A percentile compares a stretch with the other conserved stretches of the same genome.
Conservation (phyloP, 2,888 invertebrate species). For the Plagodis pulveraria region DNA sequence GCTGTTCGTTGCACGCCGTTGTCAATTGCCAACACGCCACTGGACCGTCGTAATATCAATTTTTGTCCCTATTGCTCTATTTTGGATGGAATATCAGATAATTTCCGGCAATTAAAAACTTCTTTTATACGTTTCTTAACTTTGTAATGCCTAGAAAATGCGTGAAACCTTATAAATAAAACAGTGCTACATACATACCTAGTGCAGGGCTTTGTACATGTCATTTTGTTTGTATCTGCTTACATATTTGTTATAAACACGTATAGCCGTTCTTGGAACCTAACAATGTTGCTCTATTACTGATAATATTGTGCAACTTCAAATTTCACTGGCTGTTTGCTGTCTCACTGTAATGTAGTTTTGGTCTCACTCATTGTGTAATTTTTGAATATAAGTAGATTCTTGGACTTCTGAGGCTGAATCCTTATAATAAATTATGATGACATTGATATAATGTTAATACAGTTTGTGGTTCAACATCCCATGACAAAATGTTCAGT, state of each 20-base stretch:
- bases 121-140: conserved; percentile 8
- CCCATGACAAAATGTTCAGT: no score
- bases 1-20: conserved; percentile 36
- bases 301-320: conserved; percentile 11
- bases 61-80: conserved; percentile 33
- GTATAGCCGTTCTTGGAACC: conserved; percentile 13
- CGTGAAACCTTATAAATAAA: conserved; percentile 20
- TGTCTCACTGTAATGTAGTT: no score
- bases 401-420: no score
- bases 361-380: no score
- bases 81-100: conserved; percentile 35
- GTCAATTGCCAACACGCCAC: conserved; percentile 70
- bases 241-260: conserved; percentile 40
- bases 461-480: no score
- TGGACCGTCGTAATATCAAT: conserved; percentile 24
- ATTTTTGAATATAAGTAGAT: no score
- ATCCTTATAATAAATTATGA: no score
- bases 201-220: conserved; percentile 30
- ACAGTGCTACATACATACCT: conserved; percentile 27
- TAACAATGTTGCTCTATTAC: conserved; percentile 13
- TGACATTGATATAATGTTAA: no score
- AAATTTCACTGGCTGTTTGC: no score
- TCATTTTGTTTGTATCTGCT: conserved; percentile 48
- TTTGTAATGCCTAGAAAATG: conserved; percentile 4
- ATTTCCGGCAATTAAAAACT: conserved; percentile 14